Evolutionary conservation across 2,888 invertebrate genomes (phyloP).

Genomic region (Synanthedon tipuliformis): DNA sequence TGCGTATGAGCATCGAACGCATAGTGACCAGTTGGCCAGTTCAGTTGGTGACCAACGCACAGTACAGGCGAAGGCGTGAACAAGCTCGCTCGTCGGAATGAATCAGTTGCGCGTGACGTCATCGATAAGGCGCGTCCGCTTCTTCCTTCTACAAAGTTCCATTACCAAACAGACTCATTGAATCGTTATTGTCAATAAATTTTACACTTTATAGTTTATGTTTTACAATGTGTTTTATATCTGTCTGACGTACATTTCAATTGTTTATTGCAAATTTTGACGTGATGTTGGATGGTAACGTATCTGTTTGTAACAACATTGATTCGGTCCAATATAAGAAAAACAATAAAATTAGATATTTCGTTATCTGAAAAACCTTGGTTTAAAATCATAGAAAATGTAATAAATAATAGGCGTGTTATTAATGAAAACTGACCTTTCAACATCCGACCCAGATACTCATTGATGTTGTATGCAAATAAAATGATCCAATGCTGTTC

Average conservation of each 20-base stretch:
- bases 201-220: no score
- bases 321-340: no score
- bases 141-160: slow-evolving; percentile 22
- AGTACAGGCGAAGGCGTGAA: slow-evolving; percentile 17
- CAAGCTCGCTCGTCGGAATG: slow-evolving; percentile 26
- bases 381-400: slow-evolving; percentile 41
- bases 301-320: no score
- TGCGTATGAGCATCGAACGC: slow-evolving; percentile 43
- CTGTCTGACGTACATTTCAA: no score
- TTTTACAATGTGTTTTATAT: no score
- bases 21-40: slow-evolving; percentile 3
- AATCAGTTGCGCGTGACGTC: slow-evolving; percentile 52
- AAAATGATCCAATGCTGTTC: background rate
- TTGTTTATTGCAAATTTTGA: no score
- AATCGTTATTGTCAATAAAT: no score
- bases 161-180: background rate
- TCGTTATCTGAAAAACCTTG: slow-evolving; percentile 31
- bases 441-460: slow-evolving; percentile 37
- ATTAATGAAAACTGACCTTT: slow-evolving; percentile 59
- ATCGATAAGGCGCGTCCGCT: slow-evolving; percentile 41
- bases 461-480: background rate
- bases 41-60: slow-evolving; percentile 1
- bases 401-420: slow-evolving; percentile 31
- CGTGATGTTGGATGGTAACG: no score
- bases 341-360: slow-evolving; percentile 4